phyloP scores from a whole-genome alignment of 2,113 vertebrate genomes.

The Dasyurus viverrinus region DNA sequence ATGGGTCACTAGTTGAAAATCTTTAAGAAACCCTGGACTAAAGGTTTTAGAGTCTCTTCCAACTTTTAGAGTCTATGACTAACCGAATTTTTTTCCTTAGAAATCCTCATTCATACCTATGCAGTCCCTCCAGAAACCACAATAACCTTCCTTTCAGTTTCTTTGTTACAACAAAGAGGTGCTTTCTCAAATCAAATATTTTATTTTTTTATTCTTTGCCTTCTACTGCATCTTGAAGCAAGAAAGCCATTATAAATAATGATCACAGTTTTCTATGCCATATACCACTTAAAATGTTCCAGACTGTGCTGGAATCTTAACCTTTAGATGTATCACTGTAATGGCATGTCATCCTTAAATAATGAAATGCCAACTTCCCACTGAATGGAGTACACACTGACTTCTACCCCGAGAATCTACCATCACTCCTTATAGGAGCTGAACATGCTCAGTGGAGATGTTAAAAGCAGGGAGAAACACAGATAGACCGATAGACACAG shows the following conservation, averaged over 20 bases:
- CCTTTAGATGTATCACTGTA: slow-evolving; percentile 74
- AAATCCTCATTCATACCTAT: neutral
- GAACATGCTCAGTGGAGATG: slow-evolving; percentile 46
- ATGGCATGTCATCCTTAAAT: slow-evolving; percentile 78
- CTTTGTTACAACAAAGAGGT: neutral
- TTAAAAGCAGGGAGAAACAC: slow-evolving; percentile 2
- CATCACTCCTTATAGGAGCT: slow-evolving; percentile 47
- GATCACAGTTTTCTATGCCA: slow-evolving; percentile 68
- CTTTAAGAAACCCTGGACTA: too few species aligned
- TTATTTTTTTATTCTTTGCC: slow-evolving; percentile 16
- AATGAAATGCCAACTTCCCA: slow-evolving; percentile 74
- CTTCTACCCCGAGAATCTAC: slow-evolving; percentile 64
- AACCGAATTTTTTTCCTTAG: neutral
- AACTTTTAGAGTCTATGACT: neutral
- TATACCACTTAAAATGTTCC: slow-evolving; percentile 73
- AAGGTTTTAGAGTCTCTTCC: neutral
- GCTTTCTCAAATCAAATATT: neutral
- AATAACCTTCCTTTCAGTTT: neutral
- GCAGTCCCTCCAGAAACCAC: neutral
- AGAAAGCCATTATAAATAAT: slow-evolving; percentile 77
- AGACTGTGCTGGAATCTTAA: slow-evolving; percentile 69
- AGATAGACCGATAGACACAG: neutral
- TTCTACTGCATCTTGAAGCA: slow-evolving; percentile 71
- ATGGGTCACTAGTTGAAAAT: too few species aligned
- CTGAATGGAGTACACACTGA: slow-evolving; percentile 63